A percentile compares a stretch with the other conserved stretches of the same genome.
Evolutionary conservation across 2,113 vertebrate genomes (phyloP).

Genomic region (Puffinus mauretanicus): DNA sequence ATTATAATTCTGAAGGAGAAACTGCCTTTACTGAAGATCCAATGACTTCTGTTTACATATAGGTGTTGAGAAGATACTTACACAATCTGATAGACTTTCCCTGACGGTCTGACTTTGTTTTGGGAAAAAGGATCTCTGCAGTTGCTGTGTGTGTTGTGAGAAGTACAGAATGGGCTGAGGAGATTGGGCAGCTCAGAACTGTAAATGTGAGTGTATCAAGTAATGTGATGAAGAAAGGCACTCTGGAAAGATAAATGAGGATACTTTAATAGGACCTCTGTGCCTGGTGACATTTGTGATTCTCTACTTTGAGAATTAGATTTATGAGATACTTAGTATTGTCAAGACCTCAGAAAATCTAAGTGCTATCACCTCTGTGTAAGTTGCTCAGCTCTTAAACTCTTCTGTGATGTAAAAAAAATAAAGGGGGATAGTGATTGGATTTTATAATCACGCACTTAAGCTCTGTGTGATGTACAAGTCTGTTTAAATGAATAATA

Average conservation of each 20-base stretch:
- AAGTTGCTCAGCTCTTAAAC: slow-evolving; percentile 24
- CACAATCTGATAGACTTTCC: neutral
- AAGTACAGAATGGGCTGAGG: neutral
- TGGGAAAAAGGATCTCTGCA: neutral
- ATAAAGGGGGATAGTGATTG: neutral
- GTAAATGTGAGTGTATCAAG: neutral
- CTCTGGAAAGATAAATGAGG: neutral
- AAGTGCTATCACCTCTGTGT: neutral
- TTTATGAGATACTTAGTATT: neutral
- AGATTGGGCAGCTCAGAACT: neutral
- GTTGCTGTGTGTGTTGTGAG: neutral
- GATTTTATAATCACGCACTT: slow-evolving; percentile 32
- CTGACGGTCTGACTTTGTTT: neutral
- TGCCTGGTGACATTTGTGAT: neutral
- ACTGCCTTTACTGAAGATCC: slow-evolving; percentile 1
- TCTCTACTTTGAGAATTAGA: neutral
- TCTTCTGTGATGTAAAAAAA: slow-evolving; percentile 21
- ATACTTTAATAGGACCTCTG: neutral
- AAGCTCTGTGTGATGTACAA: slow-evolving; percentile 30
- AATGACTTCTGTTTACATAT: slow-evolving; percentile 13
- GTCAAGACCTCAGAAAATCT: neutral
- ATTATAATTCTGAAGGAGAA: neutral
- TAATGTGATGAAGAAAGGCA: neutral
- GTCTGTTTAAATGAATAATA: slow-evolving; percentile 44
- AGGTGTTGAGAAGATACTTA: neutral